phyloP scores from a whole-genome alignment of 2,888 invertebrate genomes.

The Erebia epiphron region DNA sequence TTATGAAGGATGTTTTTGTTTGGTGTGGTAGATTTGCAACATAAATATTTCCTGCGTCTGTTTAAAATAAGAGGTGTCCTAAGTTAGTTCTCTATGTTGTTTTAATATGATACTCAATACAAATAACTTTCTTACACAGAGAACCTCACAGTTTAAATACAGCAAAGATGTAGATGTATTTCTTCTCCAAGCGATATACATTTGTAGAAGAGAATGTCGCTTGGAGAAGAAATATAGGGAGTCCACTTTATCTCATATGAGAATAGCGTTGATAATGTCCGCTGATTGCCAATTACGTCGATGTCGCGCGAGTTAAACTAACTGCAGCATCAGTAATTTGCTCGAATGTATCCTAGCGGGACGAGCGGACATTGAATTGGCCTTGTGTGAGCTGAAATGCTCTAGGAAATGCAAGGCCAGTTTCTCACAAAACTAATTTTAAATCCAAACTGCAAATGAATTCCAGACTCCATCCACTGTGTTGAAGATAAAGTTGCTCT shows the following conservation, averaged over 20 bases:
- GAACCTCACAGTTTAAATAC: too few species aligned
- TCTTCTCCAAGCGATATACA: too few species aligned
- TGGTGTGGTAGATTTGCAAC: too few species aligned
- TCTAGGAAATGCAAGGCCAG: constrained; percentile 17
- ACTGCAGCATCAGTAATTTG: constrained; percentile 33
- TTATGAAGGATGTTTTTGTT: too few species aligned
- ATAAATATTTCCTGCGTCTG: too few species aligned
- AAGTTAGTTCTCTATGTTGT: too few species aligned
- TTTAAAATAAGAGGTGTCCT: too few species aligned
- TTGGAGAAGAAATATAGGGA: not conserved
- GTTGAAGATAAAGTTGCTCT: not conserved
- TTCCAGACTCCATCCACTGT: constrained; percentile 7
- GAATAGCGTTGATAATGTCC: constrained; percentile 1
- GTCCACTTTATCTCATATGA: constrained; percentile 2
- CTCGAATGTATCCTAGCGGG: constrained; percentile 22
- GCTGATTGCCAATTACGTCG: constrained; percentile 25
- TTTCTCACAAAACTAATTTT: constrained; percentile 26
- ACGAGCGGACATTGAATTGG: constrained; percentile 29
- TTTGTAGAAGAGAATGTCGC: too few species aligned
- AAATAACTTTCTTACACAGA: too few species aligned
- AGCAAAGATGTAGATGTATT: too few species aligned
- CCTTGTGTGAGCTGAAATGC: constrained; percentile 20
- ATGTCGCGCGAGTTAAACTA: constrained; percentile 23
- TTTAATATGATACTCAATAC: too few species aligned
- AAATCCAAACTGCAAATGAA: constrained; percentile 25